Conservation (phyloP, 2,888 invertebrate species). For the Oscheius sp. region DNA sequence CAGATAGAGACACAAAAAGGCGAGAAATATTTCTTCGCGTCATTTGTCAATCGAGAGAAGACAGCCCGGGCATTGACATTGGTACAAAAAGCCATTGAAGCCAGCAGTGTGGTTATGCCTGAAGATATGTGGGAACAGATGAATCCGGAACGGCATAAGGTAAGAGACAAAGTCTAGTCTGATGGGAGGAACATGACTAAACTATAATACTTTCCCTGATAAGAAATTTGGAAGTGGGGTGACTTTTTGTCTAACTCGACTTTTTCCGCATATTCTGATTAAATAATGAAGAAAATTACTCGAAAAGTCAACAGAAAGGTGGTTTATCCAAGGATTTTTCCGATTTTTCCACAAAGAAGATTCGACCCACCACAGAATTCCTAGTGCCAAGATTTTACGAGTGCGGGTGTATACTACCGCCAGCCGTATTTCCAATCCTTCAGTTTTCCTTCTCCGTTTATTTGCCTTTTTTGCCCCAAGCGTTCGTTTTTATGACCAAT, state of each 20-base stretch:
- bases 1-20: slow-evolving; percentile 47
- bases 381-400: too few relatives aligned
- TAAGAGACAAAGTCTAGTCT: slow-evolving; percentile 14
- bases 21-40: slow-evolving; percentile 85
- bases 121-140: slow-evolving; percentile 61
- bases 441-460: too few relatives aligned
- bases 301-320: background rate
- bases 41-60: slow-evolving; percentile 92
- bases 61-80: slow-evolving; percentile 84
- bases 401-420: too few relatives aligned
- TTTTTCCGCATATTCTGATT: background rate
- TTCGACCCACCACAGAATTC: too few relatives aligned
- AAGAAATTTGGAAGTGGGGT: background rate
- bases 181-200: background rate
- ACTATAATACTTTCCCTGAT: background rate
- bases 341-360: too few relatives aligned
- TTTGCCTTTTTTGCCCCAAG: too few relatives aligned
- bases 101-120: slow-evolving; percentile 66
- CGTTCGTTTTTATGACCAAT: too few relatives aligned
- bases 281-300: slow-evolving; percentile 4
- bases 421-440: too few relatives aligned
- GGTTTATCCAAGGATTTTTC: background rate
- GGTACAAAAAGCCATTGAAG: slow-evolving; percentile 92
- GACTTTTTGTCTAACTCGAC: background rate
- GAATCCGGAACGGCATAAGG: slow-evolving; percentile 42